Base-by-base conservation (phyloP, 2,797 vertebrate species). In the Rhinogobio ventralis region DNA sequence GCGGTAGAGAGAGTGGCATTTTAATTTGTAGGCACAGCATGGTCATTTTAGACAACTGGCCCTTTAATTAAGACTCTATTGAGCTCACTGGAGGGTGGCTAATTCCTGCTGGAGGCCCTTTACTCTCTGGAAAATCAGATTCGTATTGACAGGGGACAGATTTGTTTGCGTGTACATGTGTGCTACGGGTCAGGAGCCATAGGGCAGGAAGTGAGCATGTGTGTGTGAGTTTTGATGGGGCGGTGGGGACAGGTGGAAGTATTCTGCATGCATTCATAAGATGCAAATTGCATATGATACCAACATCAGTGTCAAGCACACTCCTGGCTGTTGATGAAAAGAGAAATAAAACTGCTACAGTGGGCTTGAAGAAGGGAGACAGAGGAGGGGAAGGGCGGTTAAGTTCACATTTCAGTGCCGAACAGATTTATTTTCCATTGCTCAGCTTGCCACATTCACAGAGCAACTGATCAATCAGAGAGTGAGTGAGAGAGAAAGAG, bases 401-500 rank as follows among this genome's bases (percentile, higher is more conserved):
- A 42, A 62, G 72, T 62, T 73, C 14, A 51, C 73, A 87, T 91
- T 91, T 90, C 66, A 90, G 84, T 79, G 77, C 45, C 14, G n/a
- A 83, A 91, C 86, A 64, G 88, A 90, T 91, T 87, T 90, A 88
- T 92, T 91, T 91, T 86, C 84, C 89, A 90, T 91, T 88, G 69
- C 89, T 68, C 67, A 55, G 85, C 86, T 91, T 89, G 88, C 87
- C 89, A 89, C 84, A 86, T 88, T 89, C 79, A 79, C 74, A 90
- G 86, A 91, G 77, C 76, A 89, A 90, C 87, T 91, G 88, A 92
- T 93, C 92, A 91, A 88, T 91, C 88, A 90, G 85, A 64, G 79
- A 83, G 85, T 39, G 74, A 87, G 82, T 81, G 82, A 66, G 49
- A 67, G 60, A 64, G 7, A 46, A 5, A 76, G 33, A 45, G 28